Percentiles rank a stretch among this genome's conserved stretches.
Conservation (phyloP, 1,140 invertebrate genomes). For the Drosophila nebulosa region DNA sequence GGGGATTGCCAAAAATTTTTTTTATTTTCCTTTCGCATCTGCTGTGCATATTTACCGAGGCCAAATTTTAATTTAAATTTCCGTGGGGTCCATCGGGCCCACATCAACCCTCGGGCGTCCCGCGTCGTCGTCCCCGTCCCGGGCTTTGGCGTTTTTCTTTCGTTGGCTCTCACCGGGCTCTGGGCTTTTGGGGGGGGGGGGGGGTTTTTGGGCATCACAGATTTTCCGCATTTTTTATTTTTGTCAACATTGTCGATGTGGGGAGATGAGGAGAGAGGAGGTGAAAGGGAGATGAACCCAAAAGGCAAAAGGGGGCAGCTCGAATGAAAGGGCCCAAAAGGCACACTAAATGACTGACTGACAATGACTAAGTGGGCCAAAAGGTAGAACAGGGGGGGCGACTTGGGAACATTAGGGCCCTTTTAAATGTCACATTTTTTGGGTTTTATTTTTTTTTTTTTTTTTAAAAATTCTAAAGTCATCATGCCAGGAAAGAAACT, state of each 20-base stretch:
- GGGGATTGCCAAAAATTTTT: slow-evolving; percentile 74
- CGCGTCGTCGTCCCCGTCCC: background rate
- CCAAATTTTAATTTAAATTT: slow-evolving; percentile 78
- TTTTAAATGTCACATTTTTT: slow-evolving; percentile 19
- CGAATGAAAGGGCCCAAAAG: slow-evolving; percentile 66
- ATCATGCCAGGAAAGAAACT: too few species aligned
- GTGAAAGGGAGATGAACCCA: background rate
- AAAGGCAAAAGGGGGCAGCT: background rate
- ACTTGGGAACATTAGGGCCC: slow-evolving; percentile 35
- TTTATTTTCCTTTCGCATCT: slow-evolving; percentile 57
- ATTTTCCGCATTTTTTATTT: slow-evolving; percentile 70
- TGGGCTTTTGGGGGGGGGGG: too few species aligned
- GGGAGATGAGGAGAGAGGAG: slow-evolving; percentile 3
- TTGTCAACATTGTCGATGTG: slow-evolving; percentile 55
- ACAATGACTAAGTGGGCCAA: slow-evolving; percentile 42
- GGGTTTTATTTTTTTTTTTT: too few species aligned
- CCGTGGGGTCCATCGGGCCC: slow-evolving; percentile 30
- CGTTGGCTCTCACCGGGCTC: slow-evolving; percentile 36
- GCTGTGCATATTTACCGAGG: slow-evolving; percentile 51
- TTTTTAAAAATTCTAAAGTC: background rate
- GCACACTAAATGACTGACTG: slow-evolving; percentile 11
- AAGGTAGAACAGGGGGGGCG: slow-evolving; percentile 20
- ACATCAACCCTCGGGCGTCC: background rate
- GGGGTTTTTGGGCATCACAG: slow-evolving; percentile 42
- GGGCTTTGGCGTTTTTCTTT: background rate